Evolutionary conservation across 2,797 vertebrate species (phyloP).

Genomic region (Oreochromis grahami): DNA sequence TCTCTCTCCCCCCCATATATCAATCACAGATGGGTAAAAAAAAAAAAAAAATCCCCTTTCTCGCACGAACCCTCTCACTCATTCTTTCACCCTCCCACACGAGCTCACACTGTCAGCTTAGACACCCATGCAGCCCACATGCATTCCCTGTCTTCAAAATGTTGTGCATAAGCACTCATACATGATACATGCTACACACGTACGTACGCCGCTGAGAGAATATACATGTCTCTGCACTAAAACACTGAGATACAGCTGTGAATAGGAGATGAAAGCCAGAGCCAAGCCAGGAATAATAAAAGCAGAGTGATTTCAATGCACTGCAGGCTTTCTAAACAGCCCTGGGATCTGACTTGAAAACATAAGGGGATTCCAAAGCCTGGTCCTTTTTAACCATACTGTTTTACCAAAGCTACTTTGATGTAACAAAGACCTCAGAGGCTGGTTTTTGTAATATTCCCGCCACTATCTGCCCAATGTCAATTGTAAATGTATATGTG

Average conservation of each 20-base stretch:
- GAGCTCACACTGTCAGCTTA: constrained; percentile 20
- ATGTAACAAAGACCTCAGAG: constrained; percentile 26
- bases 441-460: background rate
- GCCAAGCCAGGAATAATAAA: constrained; percentile 63
- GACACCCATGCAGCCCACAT: constrained; percentile 32
- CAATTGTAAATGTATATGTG: background rate
- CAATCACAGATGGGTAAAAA: constrained; percentile 14
- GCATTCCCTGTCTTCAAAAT: constrained; percentile 15
- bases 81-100: constrained; percentile 2
- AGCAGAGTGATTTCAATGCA: constrained; percentile 52
- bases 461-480: background rate
- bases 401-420: constrained; percentile 46
- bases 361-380: constrained; percentile 40
- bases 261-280: constrained; percentile 65
- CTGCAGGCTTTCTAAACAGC: constrained; percentile 53
- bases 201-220: constrained; percentile 29
- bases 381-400: constrained; percentile 13
- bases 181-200: constrained; percentile 2
- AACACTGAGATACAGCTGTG: constrained; percentile 60
- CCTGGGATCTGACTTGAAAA: constrained; percentile 47
- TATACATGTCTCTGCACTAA: constrained; percentile 58
- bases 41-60: constrained; percentile 32
- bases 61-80: constrained; percentile 8
- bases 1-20: too few relatives aligned
- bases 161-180: constrained; percentile 20